Evolutionary conservation across 2,797 vertebrate species (phyloP).

Genomic region (Periparus ater): DNA sequence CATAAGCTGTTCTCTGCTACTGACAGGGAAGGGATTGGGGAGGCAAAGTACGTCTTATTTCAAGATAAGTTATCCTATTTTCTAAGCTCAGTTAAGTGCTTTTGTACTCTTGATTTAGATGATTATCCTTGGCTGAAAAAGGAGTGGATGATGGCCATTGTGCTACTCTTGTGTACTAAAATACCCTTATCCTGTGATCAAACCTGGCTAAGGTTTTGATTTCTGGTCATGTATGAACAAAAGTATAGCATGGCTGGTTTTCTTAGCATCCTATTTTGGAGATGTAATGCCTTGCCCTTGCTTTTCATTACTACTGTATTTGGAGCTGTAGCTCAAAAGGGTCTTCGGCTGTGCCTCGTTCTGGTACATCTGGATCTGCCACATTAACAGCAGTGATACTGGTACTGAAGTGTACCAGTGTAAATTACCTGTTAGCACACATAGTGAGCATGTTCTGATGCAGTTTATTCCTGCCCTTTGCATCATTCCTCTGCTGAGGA

Average conservation of each 20-base stretch:
- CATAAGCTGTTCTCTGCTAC: neutral
- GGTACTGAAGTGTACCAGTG: neutral
- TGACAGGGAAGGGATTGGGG: neutral
- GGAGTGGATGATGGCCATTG: neutral
- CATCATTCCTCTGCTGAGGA: neutral
- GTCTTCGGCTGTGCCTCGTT: neutral
- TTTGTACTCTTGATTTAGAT: constrained; percentile 12
- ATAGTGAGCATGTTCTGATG: rapidly evolving
- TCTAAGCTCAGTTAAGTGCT: neutral
- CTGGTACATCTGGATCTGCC: neutral
- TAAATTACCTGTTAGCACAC: neutral
- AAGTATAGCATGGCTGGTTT: neutral
- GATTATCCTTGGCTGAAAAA: constrained; percentile 19
- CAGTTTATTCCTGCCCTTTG: neutral
- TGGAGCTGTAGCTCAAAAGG: neutral
- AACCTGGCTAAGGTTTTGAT: neutral
- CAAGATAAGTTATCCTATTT: constrained; percentile 7
- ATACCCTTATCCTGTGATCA: constrained; percentile 1
- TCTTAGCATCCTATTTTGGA: neutral
- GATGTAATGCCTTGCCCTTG: neutral
- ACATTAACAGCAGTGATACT: neutral
- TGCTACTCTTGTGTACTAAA: constrained; percentile 1
- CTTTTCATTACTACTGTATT: neutral
- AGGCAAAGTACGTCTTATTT: neutral
- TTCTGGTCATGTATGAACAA: neutral